Base-by-base conservation (phyloP, 2,797 vertebrate species). In the Otus scops region DNA sequence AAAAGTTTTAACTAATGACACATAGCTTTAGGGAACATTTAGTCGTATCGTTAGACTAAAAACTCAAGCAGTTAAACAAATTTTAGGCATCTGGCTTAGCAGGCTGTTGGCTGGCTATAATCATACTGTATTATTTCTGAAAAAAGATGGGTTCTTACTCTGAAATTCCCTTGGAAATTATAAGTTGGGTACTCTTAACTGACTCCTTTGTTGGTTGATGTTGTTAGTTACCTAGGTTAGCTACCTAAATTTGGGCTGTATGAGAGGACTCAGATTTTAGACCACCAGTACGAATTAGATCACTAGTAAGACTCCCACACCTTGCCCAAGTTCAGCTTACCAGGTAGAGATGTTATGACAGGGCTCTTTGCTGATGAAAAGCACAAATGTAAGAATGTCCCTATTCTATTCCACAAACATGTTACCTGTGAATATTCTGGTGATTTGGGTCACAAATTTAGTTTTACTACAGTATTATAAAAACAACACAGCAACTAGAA, bases 71-170 rank as follows among this genome's bases (percentile, higher is more conserved):
- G 30, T 34, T 70, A 54, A 88, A 70, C 6, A 76, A 59, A 84
- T 70, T 88, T 85, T 57, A 53, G 56, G 13, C 5, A 27, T 56
- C 23, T 50, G 10, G 6, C 9, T 88, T 57, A 13, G 4, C 23
- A 83, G 60, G 23, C 39, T 77, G 5, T 76, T 87, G 48, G 11
- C 19, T 79, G 54, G 19, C 17, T 54, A 5, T 36, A 61, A n/a
- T 45, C 43, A 28, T 27, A 43, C 3, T 7, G 26, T 16, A 19
- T 0, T 0, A 1, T 27, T 65, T 56, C 65, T 38, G 27, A n/a
- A 63, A 90, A 70, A 28, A 41, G 38, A 9, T 5, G 23, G 26
- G 5, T 59, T 54, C 64, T 63, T 86, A 28, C 53, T 75, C 76
- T 36, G 79, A 85, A 65, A 77, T 19, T 67, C 10, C 30, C 3